Percentiles rank a stretch among this genome's conserved stretches.
Evolutionary conservation across 2,797 vertebrate species (phyloP).

Genomic region (Clarias laeviceps): DNA sequence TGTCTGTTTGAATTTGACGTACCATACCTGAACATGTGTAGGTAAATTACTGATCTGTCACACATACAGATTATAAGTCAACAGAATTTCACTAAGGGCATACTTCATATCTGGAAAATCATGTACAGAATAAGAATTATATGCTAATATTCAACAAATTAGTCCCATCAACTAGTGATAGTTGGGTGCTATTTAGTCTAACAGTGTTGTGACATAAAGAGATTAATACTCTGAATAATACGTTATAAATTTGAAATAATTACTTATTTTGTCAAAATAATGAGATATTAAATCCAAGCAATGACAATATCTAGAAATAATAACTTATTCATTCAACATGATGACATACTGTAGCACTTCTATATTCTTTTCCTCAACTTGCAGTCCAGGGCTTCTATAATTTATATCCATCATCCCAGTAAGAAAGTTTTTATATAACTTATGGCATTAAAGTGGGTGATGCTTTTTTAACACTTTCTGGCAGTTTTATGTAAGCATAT

Average conservation of each 20-base stretch:
- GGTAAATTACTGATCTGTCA: neutral
- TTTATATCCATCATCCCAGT: constrained; percentile 7
- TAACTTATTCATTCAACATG: neutral
- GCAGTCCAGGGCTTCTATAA: neutral
- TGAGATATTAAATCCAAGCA: neutral
- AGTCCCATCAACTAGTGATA: neutral
- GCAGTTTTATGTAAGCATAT: constrained; percentile 10
- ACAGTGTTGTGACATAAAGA: neutral
- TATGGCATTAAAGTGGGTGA: neutral
- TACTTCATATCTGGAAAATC: neutral
- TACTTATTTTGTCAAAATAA: neutral
- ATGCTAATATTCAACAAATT: neutral
- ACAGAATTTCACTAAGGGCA: neutral
- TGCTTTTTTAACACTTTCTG: constrained; percentile 13
- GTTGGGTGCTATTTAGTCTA: neutral
- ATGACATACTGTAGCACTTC: neutral
- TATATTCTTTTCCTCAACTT: neutral
- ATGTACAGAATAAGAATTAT: neutral
- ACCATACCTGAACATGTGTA: neutral
- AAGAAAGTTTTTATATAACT: neutral
- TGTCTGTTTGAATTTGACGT: neutral
- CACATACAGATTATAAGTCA: neutral
- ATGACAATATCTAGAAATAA: neutral
- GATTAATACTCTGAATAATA: too few species aligned
- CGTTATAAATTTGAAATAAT: neutral